Evolutionary conservation across 1,140 invertebrate species (phyloP), one percentile per base, ranked within the genome.

Genomic region (Procambarus clarkii): DNA sequence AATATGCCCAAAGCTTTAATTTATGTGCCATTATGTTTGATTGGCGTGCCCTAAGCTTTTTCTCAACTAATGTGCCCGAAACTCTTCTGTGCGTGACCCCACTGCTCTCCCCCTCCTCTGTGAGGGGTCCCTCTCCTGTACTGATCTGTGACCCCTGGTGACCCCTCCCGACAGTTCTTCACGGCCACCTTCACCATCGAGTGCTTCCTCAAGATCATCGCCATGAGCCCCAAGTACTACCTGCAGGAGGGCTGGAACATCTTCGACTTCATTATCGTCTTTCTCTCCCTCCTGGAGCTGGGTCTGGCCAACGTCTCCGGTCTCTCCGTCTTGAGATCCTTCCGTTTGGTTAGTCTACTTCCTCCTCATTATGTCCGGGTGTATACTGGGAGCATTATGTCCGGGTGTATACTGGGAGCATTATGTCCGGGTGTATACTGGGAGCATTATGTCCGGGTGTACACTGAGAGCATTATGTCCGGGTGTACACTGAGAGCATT

Each of bases 181-280:
- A 99, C 98, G 79, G 98, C 98, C 69, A 99, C 98, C 84, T 99
- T 99, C 95, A 98, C 97, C 90, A 98, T 98, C 94, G 98, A 99
- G 96, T 98, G 98, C n/a, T 97, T 96, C 50, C 95, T 99, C 94
- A 99, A 99, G 95, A 95, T 99, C 91, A 97, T 99, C 94, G 98
- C 98, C 5, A 98, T 99, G 97, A 99, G 98, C 95, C 98, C 98
- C 84, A 98, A 98, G 94, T 98, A 96, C 95, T 99, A 99, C 95
- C 99, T 99, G 96, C 98, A 98, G 96, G 98, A 99, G 95, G 98
- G 98, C 86, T 99, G 98, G 98, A 99, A 99, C 94, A 98, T 99
- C 93, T 99, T 99, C 95, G 98, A 99, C 95, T 99, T 99, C 94
- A 97, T 99, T 93, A 99, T 99, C 95, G 98, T 99, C 93, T 96